A percentile compares a stretch with the other conserved stretches of the same genome.
phyloP scores from a whole-genome alignment of 2,797 vertebrate species.

The Gymnoscopelus microlampas region DNA sequence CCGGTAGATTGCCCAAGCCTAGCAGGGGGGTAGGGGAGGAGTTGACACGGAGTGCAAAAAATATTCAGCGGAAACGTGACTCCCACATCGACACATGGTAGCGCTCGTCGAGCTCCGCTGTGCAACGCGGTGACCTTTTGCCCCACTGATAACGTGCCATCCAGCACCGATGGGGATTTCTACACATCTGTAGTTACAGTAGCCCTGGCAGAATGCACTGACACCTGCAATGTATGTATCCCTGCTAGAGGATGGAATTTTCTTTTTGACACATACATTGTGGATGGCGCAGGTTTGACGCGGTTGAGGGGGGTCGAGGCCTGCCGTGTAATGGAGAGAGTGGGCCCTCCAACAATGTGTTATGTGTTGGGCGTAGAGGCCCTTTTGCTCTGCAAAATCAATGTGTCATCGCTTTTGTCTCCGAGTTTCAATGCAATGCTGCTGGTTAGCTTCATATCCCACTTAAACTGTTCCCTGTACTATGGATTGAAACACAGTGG shows the following conservation, averaged over 20 bases:
- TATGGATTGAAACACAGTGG: not conserved
- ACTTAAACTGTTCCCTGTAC: no score
- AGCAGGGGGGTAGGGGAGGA: slow-evolving; percentile 39
- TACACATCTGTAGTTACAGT: slow-evolving; percentile 28
- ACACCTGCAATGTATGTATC: slow-evolving; percentile 15
- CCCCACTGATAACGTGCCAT: slow-evolving; percentile 54
- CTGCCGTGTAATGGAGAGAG: no score
- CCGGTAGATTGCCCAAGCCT: no score
- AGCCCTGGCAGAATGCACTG: slow-evolving; percentile 39
- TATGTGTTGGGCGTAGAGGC: no score
- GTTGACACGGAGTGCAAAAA: slow-evolving; percentile 44
- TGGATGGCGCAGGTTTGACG: no score
- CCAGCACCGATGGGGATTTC: slow-evolving; percentile 36
- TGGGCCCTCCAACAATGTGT: no score
- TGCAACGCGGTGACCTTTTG: slow-evolving; percentile 37
- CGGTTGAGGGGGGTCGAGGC: no score
- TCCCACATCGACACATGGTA: slow-evolving; percentile 34
- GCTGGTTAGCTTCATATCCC: not conserved
- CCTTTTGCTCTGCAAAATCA: no score
- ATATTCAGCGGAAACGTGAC: slow-evolving; percentile 32
- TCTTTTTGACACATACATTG: no score
- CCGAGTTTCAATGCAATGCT: not conserved
- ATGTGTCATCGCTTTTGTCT: not conserved
- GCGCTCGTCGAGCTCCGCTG: slow-evolving; percentile 47
- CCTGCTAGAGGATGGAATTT: no score